Conservation (phyloP, 2,113 vertebrate species). For the Lagopus leucura region DNA sequence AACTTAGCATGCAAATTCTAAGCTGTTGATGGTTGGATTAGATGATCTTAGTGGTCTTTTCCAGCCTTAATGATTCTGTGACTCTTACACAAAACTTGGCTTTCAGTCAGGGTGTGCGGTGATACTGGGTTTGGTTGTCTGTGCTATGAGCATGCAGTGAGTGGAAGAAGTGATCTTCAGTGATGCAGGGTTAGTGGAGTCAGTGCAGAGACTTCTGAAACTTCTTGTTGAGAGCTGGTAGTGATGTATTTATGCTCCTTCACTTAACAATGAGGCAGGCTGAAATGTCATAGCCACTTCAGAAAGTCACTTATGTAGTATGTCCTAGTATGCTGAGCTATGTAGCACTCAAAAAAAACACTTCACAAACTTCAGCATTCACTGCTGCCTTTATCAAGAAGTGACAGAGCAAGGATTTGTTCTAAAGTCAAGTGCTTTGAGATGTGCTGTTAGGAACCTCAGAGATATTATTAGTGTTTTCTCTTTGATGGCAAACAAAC, state of each 20-base stretch:
- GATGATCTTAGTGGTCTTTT: no score
- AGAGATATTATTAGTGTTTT: neutral
- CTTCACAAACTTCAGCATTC: neutral
- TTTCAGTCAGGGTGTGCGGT: rapidly evolving
- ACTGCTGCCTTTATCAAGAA: neutral
- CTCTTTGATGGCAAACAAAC: neutral
- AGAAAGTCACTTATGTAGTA: neutral
- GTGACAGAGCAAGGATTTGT: neutral
- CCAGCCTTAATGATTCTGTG: no score
- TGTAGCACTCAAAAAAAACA: neutral
- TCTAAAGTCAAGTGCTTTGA: neutral
- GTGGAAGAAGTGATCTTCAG: neutral
- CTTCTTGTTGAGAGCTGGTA: neutral
- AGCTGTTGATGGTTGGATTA: neutral
- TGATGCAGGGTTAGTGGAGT: neutral
- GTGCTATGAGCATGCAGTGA: neutral
- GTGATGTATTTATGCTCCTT: neutral
- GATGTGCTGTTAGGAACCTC: neutral
- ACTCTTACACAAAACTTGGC: neutral
- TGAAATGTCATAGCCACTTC: neutral
- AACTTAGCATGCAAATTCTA: neutral
- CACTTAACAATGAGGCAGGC: neutral
- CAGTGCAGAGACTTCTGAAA: neutral
- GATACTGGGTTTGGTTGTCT: neutral
- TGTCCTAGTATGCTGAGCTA: neutral